Evolutionary conservation across 1,140 invertebrate species (phyloP).

Genomic region (Caerostris extrusa): DNA sequence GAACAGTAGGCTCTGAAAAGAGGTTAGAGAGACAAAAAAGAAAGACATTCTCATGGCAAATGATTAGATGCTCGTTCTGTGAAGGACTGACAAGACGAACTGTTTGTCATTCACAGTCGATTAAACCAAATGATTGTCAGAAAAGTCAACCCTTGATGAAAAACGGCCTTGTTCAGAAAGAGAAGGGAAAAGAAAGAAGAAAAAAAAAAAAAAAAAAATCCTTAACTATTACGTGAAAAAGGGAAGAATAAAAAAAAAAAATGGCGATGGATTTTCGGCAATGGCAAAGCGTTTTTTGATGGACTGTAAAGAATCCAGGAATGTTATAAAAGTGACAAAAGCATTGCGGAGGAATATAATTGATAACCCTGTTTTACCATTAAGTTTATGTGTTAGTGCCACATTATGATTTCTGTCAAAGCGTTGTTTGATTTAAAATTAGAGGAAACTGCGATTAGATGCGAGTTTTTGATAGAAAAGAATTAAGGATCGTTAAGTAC

Average conservation of each 20-base stretch:
- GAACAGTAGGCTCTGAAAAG: background rate
- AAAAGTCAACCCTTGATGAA: conserved; percentile 65
- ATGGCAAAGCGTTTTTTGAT: conserved; percentile 72
- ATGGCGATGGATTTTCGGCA: conserved; percentile 39
- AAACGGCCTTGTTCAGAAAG: conserved; percentile 8
- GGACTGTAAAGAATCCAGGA: conserved; percentile 37
- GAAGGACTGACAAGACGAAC: conserved; percentile 15
- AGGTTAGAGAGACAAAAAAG: background rate
- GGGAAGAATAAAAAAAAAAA: background rate
- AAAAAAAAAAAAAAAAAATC: background rate
- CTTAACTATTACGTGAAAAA: background rate
- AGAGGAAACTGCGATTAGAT: background rate
- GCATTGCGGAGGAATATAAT: conserved; percentile 33
- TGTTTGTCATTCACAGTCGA: conserved; percentile 75
- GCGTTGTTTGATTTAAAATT: conserved; percentile 49
- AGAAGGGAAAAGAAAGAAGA: background rate
- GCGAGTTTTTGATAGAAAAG: background rate
- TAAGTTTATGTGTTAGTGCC: conserved; percentile 35
- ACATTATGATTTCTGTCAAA: conserved; percentile 56
- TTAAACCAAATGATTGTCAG: conserved; percentile 76
- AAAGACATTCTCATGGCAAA: background rate
- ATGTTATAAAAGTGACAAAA: conserved; percentile 52
- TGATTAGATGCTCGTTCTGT: conserved; percentile 53
- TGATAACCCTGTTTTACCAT: conserved; percentile 53
- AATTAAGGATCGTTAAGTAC: conserved; percentile 5